Base-by-base conservation (phyloP, 1,140 invertebrate genomes). In the Lepidurus apus region DNA sequence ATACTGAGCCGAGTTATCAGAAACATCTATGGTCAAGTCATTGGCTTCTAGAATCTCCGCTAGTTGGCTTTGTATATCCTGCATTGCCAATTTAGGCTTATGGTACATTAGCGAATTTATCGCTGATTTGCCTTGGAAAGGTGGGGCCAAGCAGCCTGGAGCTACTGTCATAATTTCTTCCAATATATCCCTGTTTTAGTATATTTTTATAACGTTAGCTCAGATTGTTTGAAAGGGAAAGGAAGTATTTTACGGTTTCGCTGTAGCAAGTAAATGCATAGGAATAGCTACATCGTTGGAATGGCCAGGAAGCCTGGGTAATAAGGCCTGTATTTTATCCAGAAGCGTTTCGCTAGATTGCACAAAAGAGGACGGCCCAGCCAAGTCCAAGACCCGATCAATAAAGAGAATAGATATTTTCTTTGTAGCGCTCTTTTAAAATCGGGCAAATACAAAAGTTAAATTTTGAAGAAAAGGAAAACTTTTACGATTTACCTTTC, bases 351-450 rank as follows among this genome's bases (percentile, higher is more conserved):
- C 90, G n/a, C 42, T 74, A 11, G 73, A 47, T 86, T 87, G 73
- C 88, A 87, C 81, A 90, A 88, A 81, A 86, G 88, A 74, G 86
- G 88, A 79, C 17, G 53, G 53, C 13, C 53, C 53, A 80, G 88
- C 89, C 21, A 92, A 82, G 83, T 92, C 91, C 26, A 92, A 82
- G 1, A 89, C 89, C 53, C 91, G 86, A 79, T 92, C 91, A 34
- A 92, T 83, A 65, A 92, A 85, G 76, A 92, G 88, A 9, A 92
- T 80, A 7, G 91, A 90, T 42, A 89, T 86, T 80, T 87, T 88
- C 75, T 86, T 86, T 8, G 84, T 80, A 73, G 86, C 86, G 74
- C 83, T 86, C 89, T 90, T 84, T 47, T 83, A 83, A 81, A 74
- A 80, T 13, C 0, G 17, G 7, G 3, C 53, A 65, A 65, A 65